Evolutionary conservation across 2,888 invertebrate species (phyloP).

Genomic region (Drosophila buzzatii): DNA sequence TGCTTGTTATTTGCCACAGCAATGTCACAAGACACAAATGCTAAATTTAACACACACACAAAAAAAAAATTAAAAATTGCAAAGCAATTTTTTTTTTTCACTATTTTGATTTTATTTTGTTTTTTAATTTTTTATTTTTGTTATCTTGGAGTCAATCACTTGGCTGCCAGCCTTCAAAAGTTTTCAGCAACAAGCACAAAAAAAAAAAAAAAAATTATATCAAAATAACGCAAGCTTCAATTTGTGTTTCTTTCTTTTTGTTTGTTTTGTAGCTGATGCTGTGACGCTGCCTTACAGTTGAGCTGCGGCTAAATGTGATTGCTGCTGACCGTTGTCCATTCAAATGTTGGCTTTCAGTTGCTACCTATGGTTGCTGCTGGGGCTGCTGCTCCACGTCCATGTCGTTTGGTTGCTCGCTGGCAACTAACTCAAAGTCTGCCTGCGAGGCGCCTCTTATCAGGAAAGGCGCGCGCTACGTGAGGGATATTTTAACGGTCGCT

Average conservation of each 20-base stretch:
- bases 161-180: slow-evolving; percentile 28
- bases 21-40: slow-evolving; percentile 1
- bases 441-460: slow-evolving; percentile 52
- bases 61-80: not conserved
- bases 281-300: not conserved
- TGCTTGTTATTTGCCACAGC: not conserved
- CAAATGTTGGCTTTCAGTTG: slow-evolving; percentile 7
- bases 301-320: not conserved
- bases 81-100: slow-evolving; percentile 2
- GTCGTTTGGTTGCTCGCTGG: slow-evolving; percentile 58
- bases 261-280: not conserved
- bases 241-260: slow-evolving; percentile 3
- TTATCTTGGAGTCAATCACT: slow-evolving; percentile 33
- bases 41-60: not conserved
- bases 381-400: slow-evolving; percentile 41
- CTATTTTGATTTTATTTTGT: not conserved
- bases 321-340: slow-evolving; percentile 35
- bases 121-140: not conserved
- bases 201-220: slow-evolving; percentile 1
- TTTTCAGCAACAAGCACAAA: slow-evolving; percentile 23
- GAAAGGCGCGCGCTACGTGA: not conserved
- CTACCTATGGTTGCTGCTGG: slow-evolving; percentile 16
- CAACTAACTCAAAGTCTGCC: slow-evolving; percentile 59
- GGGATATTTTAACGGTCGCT: slow-evolving; percentile 40
- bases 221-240: slow-evolving; percentile 1